Evolutionary conservation across 2,888 invertebrate species (phyloP), one percentile per base, ranked within the genome.

Genomic region (Parnassius apollo): DNA sequence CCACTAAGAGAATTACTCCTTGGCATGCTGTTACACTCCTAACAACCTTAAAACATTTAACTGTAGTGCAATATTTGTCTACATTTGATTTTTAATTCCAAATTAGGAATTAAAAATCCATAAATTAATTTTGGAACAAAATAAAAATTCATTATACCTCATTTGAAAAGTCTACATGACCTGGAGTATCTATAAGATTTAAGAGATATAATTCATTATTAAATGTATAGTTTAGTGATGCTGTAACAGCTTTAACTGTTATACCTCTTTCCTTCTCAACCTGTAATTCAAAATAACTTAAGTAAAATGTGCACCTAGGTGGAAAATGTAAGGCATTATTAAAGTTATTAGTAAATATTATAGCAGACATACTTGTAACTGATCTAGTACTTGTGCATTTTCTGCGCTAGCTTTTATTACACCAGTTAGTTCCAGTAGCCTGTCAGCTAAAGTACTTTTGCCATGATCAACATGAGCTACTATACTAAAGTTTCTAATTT

Each of bases 381-480:
- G 95, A 77, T 97, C 97, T 11, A 97, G 82, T 13, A 97, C 94
- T 86, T 96, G 96, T 60, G 93, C 93, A 70, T 93, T 92, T 42
- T 94, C 95, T 3, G 91, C 89, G 42, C 95, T 94, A 1, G 90
- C 89, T 75, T 94, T 93, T 62, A 96, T 94, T 0, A 95, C 95
- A 69, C 98, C 98, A 18, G 98, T 98, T 61, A 96, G 86, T 93
- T 99, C 99, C 12, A 99, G 85, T n/a, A 99, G 84, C 62, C 99
- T 93, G 83, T 99, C 99, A 1, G 99, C 98, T 64, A 99, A 88
- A 0, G 99, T 99, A 83, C 98, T 98, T 91, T 99, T 99, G 0
- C 99, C 99, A 92, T 99, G 99, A 84, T 99, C 99, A 1, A 99
- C 97, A 88, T 99, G 99, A n/a, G 99, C 99, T 67, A 99, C 98